Conservation (phyloP, 2,113 vertebrate genomes). For the Psephotus haematonotus region DNA sequence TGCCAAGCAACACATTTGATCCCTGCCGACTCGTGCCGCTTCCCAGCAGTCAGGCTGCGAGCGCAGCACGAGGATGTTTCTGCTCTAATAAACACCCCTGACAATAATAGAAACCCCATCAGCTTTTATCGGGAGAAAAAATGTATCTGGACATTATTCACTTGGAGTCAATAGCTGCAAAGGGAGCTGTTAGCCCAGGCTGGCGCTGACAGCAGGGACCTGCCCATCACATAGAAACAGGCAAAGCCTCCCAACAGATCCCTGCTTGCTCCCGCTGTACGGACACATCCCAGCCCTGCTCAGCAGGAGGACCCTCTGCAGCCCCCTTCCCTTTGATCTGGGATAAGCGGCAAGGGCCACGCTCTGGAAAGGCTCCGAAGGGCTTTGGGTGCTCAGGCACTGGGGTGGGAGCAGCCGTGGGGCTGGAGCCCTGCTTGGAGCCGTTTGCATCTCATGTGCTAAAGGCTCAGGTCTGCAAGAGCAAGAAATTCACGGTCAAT, state of each 20-base stretch:
- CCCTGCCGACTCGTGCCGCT: neutral
- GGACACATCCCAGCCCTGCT: fast-evolving
- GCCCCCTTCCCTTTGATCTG: fast-evolving
- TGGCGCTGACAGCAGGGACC: neutral
- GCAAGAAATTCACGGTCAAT: neutral
- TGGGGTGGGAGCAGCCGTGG: neutral
- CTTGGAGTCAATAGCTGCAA: constrained; percentile 4
- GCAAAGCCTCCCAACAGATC: neutral
- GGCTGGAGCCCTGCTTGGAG: neutral
- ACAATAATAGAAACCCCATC: constrained; percentile 9
- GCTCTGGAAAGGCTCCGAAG: neutral
- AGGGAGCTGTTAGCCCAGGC: neutral
- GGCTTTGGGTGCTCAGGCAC: fast-evolving
- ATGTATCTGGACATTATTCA: constrained; percentile 38
- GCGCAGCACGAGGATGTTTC: neutral
- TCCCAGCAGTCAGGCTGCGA: constrained; percentile 22
- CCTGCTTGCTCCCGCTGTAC: fast-evolving
- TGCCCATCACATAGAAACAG: neutral
- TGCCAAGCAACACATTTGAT: neutral
- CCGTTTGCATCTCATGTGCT: neutral
- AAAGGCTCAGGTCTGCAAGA: neutral
- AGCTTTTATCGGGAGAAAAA: constrained; percentile 18
- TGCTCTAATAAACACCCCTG: constrained; percentile 54
- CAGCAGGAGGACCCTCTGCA: neutral
- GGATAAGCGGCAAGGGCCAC: neutral